Evolutionary conservation across 2,888 invertebrate genomes (phyloP).

Genomic region (Leptogaster cylindrica): DNA sequence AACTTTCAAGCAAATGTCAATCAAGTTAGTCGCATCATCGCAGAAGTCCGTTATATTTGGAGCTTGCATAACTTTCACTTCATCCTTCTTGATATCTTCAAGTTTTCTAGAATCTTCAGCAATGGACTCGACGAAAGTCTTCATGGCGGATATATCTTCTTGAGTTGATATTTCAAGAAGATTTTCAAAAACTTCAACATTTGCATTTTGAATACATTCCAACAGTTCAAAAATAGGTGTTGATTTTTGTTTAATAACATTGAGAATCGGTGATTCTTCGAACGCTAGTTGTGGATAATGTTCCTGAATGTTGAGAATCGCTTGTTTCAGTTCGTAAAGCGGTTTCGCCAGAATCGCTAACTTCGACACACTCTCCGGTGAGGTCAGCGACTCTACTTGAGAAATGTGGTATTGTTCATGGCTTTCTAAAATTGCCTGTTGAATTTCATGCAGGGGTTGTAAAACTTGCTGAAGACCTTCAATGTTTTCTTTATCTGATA

Average conservation of each 20-base stretch:
- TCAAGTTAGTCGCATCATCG: constrained; percentile 56
- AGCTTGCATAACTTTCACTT: constrained; percentile 40
- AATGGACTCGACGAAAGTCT: constrained; percentile 63
- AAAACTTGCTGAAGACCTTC: constrained; percentile 56
- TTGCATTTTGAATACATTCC: constrained; percentile 55
- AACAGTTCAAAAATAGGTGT: constrained; percentile 50
- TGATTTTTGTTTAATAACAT: constrained; percentile 50
- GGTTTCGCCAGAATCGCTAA: constrained; percentile 52
- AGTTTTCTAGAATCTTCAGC: constrained; percentile 44
- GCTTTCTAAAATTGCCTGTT: constrained; percentile 53
- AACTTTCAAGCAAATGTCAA: constrained; percentile 53
- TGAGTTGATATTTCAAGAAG: constrained; percentile 66
- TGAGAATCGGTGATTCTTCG: constrained; percentile 49
- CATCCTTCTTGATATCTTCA: constrained; percentile 47
- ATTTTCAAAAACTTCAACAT: constrained; percentile 61
- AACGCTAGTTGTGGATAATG: constrained; percentile 48
- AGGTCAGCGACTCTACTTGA: constrained; percentile 49
- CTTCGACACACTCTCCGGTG: constrained; percentile 46
- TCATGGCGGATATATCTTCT: constrained; percentile 67
- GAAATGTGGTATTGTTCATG: constrained; percentile 57
- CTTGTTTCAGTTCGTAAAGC: constrained; percentile 51
- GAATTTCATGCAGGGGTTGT: constrained; percentile 59
- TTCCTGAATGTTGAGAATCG: constrained; percentile 52
- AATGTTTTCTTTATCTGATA: constrained; percentile 51
- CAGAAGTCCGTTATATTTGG: constrained; percentile 50